Conservation (phyloP, 2,797 vertebrate species). For the Microctenopoma steveboyesi region DNA sequence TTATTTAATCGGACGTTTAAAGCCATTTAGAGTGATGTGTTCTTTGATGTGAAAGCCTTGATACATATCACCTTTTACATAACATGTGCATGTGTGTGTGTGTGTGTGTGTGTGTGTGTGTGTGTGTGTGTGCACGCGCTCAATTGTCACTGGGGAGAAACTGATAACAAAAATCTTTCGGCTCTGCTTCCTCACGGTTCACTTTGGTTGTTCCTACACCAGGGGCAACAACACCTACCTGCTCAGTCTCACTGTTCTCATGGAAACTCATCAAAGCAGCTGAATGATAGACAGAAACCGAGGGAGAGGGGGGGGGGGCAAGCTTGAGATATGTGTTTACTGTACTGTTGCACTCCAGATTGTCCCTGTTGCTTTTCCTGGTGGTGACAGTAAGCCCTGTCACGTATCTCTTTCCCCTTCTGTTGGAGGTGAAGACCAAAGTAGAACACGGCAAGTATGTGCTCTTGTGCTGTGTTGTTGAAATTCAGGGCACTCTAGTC, state of each 20-base stretch:
- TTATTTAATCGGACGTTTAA: conserved; percentile 8
- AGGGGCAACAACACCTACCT: conserved; percentile 71
- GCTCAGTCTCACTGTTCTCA: conserved; percentile 71
- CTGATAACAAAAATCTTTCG: conserved; percentile 56
- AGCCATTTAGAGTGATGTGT: neutral
- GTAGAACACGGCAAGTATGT: conserved; percentile 30
- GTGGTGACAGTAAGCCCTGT: conserved; percentile 55
- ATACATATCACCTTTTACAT: neutral
- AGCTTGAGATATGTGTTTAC: conserved; percentile 58
- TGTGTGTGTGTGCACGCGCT: neutral
- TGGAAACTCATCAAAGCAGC: conserved; percentile 77
- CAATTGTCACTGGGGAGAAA: conserved; percentile 37
- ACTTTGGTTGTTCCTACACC: conserved; percentile 63
- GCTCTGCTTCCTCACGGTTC: conserved; percentile 48
- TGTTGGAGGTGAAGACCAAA: conserved; percentile 59
- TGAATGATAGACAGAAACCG: conserved; percentile 54
- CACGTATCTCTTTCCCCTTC: conserved; percentile 42
- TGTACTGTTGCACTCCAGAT: conserved; percentile 55
- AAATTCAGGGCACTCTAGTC: conserved; percentile 61
- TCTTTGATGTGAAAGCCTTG: no score
- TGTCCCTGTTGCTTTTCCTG: conserved; percentile 51
- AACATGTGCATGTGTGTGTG: no score
- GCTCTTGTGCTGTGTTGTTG: conserved; percentile 35
- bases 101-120: no score
- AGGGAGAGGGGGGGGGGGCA: conserved; percentile 5